Base-by-base conservation (phyloP, 2,797 vertebrate species). In the Epinephelus malabaricus region DNA sequence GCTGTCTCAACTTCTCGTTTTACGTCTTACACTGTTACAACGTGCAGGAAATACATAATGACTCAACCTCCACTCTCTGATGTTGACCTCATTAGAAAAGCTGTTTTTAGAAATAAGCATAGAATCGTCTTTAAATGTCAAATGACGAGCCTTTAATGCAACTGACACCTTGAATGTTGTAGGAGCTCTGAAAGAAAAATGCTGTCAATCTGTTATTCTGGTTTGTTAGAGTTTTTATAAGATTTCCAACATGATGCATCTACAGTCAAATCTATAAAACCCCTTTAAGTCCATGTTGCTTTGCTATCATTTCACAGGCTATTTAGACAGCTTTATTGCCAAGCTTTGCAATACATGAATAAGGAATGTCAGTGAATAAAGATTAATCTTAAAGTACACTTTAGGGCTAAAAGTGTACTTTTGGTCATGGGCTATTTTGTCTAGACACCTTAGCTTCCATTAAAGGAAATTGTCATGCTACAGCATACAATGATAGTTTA, bases 1-100 rank as follows among this genome's bases (percentile, higher is more conserved):
- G 49, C 30, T 46, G n/a, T 46, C 25, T 63, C 40, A 60, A 64
- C 78, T 51, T 84, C 67, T 76, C 15, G 23, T 23, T 76, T 69
- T 58, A 56, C 25, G 4, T 49, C 77, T 69, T 17, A 63, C 11
- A 51, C 47, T 19, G 15, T 56, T 23, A 49, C 21, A 73, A 34
- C 69, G 3, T 17, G 54, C 63, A 87, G 73, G 65, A 80, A 74
- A 64, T 64, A 55, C 5, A 11, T 46, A 45, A 71, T 76, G 49
- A 78, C 40, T 85, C 53, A 76, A 54, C 14, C 2, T 34, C 11
- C 3, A 8, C 1, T 59, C n/a, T 86, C 45, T 85, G 60, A 74
- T 67, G 43, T 18, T 78, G 30, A 70, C 51, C 69, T 82, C 43
- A 60, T 62, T 71, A 50, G 43, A 34, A 74, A 82, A 76, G 6